phyloP scores from a whole-genome alignment of 2,888 invertebrate genomes.

The Lapara coniferarum region DNA sequence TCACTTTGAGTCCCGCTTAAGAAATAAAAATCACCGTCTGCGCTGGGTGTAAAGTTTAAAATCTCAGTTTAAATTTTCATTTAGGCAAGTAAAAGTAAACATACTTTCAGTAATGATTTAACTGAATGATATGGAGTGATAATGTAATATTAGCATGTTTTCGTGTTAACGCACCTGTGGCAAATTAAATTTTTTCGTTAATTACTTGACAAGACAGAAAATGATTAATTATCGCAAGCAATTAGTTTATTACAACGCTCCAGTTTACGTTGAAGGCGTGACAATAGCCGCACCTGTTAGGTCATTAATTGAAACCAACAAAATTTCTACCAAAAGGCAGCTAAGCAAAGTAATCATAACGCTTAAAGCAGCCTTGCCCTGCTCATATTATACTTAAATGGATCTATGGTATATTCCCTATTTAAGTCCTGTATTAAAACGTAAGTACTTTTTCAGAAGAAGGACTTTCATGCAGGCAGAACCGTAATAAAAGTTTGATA shows the following conservation, averaged over 20 bases:
- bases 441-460: too few relatives aligned
- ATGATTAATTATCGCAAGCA: slow-evolving; percentile 59
- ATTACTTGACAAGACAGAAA: slow-evolving; percentile 34
- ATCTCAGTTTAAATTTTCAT: background rate
- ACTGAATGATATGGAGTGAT: slow-evolving; percentile 12
- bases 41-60: background rate
- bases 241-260: slow-evolving; percentile 55
- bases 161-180: slow-evolving; percentile 19
- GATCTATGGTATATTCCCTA: too few relatives aligned
- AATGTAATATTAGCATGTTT: slow-evolving; percentile 11
- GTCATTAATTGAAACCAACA: slow-evolving; percentile 36
- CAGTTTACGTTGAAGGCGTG: slow-evolving; percentile 51
- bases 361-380: too few relatives aligned
- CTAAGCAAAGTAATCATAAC: background rate
- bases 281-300: slow-evolving; percentile 52
- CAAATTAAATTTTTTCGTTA: slow-evolving; percentile 26
- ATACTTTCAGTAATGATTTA: slow-evolving; percentile 1
- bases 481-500: background rate
- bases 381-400: too few relatives aligned
- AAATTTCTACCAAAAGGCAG: slow-evolving; percentile 6
- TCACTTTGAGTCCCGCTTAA: too few relatives aligned
- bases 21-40: too few relatives aligned
- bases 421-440: too few relatives aligned
- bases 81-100: background rate
- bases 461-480: background rate